phyloP scores from a whole-genome alignment of 2,888 invertebrate species.

The Polydrusus tereticollis region DNA sequence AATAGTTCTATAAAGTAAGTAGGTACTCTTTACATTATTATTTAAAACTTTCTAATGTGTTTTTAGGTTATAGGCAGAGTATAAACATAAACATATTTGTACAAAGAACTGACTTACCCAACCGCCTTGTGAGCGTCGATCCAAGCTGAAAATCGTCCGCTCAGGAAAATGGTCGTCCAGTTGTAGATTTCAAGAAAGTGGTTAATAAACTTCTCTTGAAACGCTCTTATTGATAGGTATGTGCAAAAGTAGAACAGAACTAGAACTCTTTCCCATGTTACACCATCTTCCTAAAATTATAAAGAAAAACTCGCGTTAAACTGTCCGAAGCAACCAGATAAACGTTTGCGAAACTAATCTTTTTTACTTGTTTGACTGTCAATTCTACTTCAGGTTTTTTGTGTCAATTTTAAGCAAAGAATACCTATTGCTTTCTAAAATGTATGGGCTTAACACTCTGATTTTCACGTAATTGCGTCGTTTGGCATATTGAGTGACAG shows the following conservation, averaged over 20 bases:
- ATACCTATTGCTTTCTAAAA: no score
- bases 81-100: no score
- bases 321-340: no score
- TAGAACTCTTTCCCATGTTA: constrained; percentile 71
- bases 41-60: no score
- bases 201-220: constrained; percentile 65
- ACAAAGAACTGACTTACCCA: constrained; percentile 68
- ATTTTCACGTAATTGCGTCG: no score
- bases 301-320: neutral
- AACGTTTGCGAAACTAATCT: no score
- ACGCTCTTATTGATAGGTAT: constrained; percentile 69
- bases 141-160: constrained; percentile 71
- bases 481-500: neutral
- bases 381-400: no score
- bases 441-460: no score
- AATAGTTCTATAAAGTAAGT: no score
- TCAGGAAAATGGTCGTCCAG: constrained; percentile 72
- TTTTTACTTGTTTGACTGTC: no score
- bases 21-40: no score
- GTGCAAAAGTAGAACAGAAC: constrained; percentile 72
- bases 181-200: constrained; percentile 71
- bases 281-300: constrained; percentile 68
- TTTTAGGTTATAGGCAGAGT: neutral
- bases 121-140: constrained; percentile 72
- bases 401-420: no score